Evolutionary conservation across 2,888 invertebrate species (phyloP).

Genomic region (Cabera pusaria): DNA sequence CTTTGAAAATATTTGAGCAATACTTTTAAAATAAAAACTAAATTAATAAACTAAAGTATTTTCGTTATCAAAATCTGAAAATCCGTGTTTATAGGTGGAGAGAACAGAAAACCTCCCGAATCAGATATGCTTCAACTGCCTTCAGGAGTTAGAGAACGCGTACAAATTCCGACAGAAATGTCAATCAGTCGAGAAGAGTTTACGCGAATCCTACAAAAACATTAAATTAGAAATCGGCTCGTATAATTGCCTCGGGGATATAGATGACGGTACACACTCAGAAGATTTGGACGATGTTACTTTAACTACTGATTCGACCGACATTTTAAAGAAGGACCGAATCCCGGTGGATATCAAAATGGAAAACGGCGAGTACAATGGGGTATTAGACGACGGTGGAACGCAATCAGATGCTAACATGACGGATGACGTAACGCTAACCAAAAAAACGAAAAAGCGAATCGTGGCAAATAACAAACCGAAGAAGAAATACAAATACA

Average conservation of each 20-base stretch:
- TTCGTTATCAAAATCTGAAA: too few species aligned
- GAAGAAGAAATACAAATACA: constrained; percentile 58
- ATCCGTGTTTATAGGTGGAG: too few species aligned
- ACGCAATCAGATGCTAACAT: constrained; percentile 23
- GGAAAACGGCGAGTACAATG: constrained; percentile 46
- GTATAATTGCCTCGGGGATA: not conserved
- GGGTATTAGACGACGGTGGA: too few species aligned
- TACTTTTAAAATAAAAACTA: too few species aligned
- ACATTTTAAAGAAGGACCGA: too few species aligned
- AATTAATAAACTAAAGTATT: too few species aligned
- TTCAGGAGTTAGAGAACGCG: constrained; percentile 66
- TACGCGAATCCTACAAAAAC: constrained; percentile 38
- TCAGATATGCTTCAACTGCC: constrained; percentile 66
- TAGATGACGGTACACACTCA: constrained; percentile 16
- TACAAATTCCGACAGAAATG: constrained; percentile 75
- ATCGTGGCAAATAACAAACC: constrained; percentile 24
- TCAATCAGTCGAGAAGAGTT: constrained; percentile 62
- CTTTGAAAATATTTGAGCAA: too few species aligned
- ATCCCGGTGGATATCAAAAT: constrained; percentile 25
- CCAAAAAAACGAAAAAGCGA: constrained; percentile 24
- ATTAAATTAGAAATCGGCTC: constrained; percentile 45
- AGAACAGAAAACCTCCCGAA: constrained; percentile 63
- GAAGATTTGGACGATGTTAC: too few species aligned
- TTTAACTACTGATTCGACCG: too few species aligned
- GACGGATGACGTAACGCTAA: constrained; percentile 24